These are phyloP conservation scores for Lophotriccus pileatus DNA, from an alignment of 2,797 vertebrate genomes.

Conservation along the genomic window DNA sequence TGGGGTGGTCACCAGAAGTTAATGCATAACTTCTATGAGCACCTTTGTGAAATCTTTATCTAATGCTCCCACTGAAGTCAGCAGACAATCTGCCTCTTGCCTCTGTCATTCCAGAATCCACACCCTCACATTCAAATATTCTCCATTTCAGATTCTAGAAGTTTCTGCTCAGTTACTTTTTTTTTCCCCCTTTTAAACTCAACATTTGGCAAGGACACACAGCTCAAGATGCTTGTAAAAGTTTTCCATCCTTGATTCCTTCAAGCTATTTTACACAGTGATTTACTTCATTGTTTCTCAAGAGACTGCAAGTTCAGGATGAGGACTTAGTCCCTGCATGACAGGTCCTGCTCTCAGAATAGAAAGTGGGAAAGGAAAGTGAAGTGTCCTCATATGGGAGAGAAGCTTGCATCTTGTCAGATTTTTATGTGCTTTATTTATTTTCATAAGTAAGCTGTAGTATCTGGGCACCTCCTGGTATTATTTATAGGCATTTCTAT, in stretches of 20 bases:
- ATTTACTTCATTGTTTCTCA: background rate
- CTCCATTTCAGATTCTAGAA: background rate
- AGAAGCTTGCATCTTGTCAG: conserved; percentile 28
- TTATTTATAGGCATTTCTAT: conserved; percentile 66
- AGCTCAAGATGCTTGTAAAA: background rate
- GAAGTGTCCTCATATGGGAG: background rate
- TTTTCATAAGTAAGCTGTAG: conserved; percentile 45
- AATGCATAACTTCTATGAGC: background rate
- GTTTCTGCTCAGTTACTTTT: background rate
- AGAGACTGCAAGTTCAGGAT: background rate
- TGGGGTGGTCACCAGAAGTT: background rate
- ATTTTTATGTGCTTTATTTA: conserved; percentile 57
- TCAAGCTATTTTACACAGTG: background rate
- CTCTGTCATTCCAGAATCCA: background rate
- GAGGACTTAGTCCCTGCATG: background rate
- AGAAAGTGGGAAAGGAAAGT: background rate
- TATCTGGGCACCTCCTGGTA: conserved; percentile 32
- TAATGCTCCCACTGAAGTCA: background rate
- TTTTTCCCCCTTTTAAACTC: background rate
- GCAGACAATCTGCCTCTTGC: background rate
- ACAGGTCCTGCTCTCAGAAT: background rate
- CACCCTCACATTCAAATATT: background rate
- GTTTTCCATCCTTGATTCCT: background rate
- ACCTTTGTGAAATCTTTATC: background rate
- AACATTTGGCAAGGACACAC: background rate